phyloP scores from a whole-genome alignment of 2,888 invertebrate genomes.

The Drosophila neotestacea region DNA sequence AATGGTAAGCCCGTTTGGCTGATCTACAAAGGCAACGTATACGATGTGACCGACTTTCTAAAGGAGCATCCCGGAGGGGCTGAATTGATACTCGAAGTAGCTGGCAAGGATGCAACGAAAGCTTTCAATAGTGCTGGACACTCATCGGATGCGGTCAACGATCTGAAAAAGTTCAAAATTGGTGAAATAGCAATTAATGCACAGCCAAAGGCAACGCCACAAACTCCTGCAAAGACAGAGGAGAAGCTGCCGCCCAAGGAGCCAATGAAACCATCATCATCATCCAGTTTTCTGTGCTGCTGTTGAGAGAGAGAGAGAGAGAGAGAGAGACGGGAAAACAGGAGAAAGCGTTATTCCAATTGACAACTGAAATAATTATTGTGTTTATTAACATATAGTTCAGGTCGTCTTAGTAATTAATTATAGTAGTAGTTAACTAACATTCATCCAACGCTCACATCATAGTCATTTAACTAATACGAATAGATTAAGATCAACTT shows the following conservation, averaged over 20 bases:
- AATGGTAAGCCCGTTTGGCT: constrained; percentile 88
- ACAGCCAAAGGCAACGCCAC: constrained; percentile 26
- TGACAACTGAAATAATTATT: constrained; percentile 26
- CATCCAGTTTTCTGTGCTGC: constrained; percentile 51
- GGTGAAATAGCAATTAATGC: constrained; percentile 87
- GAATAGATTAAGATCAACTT: constrained; percentile 51
- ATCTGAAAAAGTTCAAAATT: constrained; percentile 88
- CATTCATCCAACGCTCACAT: constrained; percentile 16
- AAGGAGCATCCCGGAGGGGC: constrained; percentile 90
- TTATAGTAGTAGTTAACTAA: constrained; percentile 42
- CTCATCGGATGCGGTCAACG: constrained; percentile 88
- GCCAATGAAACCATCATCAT: constrained; percentile 17
- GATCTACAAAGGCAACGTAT: constrained; percentile 88
- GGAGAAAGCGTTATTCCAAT: neutral
- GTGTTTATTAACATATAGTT: constrained; percentile 49
- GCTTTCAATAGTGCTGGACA: constrained; percentile 90
- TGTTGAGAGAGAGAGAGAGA: constrained; percentile 23
- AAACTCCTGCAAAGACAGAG: neutral
- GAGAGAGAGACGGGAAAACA: neutral
- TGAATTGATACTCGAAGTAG: constrained; percentile 88
- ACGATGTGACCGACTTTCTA: constrained; percentile 89
- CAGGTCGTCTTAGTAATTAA: constrained; percentile 54
- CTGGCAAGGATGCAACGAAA: constrained; percentile 89
- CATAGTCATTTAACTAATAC: constrained; percentile 32
- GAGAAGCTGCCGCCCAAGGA: constrained; percentile 5